These are phyloP conservation scores for Campylomormyrus numenius DNA, from an alignment of 2,113 vertebrate species.

Conservation along the genomic window DNA sequence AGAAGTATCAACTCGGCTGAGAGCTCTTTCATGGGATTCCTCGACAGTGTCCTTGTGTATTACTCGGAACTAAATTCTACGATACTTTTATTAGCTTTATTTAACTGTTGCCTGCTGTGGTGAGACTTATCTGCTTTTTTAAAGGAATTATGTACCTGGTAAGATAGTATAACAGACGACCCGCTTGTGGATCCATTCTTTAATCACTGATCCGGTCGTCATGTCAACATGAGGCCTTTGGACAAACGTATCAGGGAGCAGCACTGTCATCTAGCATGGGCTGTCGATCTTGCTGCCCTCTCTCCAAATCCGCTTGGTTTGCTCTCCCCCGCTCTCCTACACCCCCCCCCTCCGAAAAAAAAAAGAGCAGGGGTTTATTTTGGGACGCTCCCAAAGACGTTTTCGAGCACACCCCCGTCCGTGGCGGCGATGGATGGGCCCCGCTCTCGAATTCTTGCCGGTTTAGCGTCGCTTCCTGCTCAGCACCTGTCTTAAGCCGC, in stretches of 20 bases:
- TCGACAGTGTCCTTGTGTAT: neutral
- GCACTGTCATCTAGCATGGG: neutral
- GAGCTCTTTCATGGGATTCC: neutral
- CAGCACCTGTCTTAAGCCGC: conserved; percentile 34
- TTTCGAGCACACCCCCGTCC: conserved; percentile 24
- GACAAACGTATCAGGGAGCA: neutral
- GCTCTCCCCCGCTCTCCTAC: conserved; percentile 14
- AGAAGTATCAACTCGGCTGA: neutral
- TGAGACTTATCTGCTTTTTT: neutral
- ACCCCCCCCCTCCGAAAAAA: neutral
- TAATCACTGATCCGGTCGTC: neutral
- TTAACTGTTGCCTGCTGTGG: neutral
- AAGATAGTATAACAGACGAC: neutral
- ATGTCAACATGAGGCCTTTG: neutral
- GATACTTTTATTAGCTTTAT: neutral
- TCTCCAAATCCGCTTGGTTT: neutral
- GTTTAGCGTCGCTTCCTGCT: conserved; percentile 16
- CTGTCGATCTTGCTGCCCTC: neutral
- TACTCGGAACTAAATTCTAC: neutral
- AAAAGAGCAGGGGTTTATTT: conserved; percentile 47
- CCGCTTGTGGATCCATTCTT: neutral
- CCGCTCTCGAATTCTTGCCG: neutral
- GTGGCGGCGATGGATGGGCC: neutral
- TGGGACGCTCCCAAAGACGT: conserved; percentile 38
- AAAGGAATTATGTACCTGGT: neutral